phyloP scores from a whole-genome alignment of 2,113 vertebrate genomes.

The Prochilodus magdalenae region DNA sequence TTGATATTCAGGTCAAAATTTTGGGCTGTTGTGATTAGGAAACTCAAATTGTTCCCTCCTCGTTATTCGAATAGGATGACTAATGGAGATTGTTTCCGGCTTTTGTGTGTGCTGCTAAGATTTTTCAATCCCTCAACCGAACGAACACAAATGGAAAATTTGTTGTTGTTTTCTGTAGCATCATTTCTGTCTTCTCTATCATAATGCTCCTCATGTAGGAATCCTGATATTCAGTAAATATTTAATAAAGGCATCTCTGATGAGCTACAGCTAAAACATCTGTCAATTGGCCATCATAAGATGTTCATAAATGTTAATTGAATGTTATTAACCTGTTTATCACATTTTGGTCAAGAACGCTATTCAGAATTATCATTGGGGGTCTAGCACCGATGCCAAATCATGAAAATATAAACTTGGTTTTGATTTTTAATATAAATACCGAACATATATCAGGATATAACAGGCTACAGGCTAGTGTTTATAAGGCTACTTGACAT shows the following conservation, averaged over 20 bases:
- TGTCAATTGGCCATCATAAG: slow-evolving; percentile 1
- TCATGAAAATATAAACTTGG: neutral
- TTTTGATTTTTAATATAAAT: neutral
- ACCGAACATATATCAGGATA: neutral
- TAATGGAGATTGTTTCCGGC: neutral
- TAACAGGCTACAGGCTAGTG: no score
- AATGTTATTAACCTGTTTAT: neutral
- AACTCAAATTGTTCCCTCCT: neutral
- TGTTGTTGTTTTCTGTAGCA: neutral
- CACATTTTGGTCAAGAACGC: neutral
- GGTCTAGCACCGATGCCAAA: neutral
- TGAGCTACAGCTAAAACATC: neutral
- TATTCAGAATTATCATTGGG: neutral
- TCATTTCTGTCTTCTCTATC: no score
- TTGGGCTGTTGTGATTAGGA: neutral
- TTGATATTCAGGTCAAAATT: neutral
- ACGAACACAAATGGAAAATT: no score
- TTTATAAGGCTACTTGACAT: no score
- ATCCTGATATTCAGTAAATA: neutral
- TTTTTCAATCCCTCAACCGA: neutral
- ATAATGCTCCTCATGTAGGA: no score
- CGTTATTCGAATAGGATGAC: neutral
- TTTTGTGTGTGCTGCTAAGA: neutral
- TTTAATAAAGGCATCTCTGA: neutral
- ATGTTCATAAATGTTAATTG: neutral